Conservation (phyloP, 2,888 invertebrate species). For the Tenthredo mesomela region DNA sequence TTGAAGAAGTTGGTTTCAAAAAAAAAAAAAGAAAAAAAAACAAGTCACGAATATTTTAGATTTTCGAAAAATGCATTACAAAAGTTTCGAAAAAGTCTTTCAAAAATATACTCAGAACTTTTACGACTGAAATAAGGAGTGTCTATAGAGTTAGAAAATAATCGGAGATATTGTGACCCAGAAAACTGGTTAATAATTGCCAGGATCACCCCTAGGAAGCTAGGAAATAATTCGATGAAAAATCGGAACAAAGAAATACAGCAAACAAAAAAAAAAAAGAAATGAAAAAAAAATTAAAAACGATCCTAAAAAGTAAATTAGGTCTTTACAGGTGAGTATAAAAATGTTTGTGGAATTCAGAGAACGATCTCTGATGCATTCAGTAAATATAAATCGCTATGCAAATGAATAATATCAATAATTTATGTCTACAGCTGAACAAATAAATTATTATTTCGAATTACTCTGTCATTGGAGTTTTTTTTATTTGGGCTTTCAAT, state of each 20-base stretch:
- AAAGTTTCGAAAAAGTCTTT: too few relatives aligned
- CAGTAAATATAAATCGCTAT: background rate
- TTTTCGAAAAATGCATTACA: too few relatives aligned
- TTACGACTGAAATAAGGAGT: too few relatives aligned
- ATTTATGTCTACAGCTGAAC: background rate
- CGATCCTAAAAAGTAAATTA: background rate
- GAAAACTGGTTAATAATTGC: background rate
- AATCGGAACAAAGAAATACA: too few relatives aligned
- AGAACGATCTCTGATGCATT: background rate
- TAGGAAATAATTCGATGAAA: too few relatives aligned
- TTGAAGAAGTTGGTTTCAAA: background rate
- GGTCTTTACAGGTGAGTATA: background rate
- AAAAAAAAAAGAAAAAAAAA: background rate
- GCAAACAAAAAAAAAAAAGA: too few relatives aligned
- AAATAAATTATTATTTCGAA: slow-evolving; percentile 29
- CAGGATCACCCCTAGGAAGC: background rate
- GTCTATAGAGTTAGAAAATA: too few relatives aligned
- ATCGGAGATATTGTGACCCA: background rate
- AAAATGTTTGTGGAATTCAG: background rate
- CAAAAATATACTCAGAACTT: too few relatives aligned
- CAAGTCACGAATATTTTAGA: too few relatives aligned
- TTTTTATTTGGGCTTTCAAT: slow-evolving; percentile 31
- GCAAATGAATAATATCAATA: background rate
- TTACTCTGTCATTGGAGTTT: background rate
- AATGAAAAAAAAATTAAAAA: too few relatives aligned